Evolutionary conservation across 2,888 invertebrate species (phyloP), one percentile per base, ranked within the genome.

Genomic region (Oscheius sp.): DNA sequence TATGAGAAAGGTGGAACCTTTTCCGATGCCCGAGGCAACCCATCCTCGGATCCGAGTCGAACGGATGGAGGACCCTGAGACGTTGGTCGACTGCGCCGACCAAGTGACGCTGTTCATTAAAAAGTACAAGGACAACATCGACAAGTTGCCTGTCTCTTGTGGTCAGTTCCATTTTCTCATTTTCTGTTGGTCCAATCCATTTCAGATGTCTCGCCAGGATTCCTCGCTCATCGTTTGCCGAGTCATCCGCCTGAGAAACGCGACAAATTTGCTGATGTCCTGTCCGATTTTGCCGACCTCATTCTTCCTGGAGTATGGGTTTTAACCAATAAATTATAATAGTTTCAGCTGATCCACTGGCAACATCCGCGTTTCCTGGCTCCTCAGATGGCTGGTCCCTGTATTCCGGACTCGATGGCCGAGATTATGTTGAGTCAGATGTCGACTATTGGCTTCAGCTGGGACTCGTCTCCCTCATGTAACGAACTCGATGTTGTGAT

Each of bases 311-410:
- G 49, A 13, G 49, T 49, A 45, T 9, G 45, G 9, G 9, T 9
- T 35, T 35, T 9, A 6, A 3, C 35, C 9, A 9, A 9, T 35
- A 18, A 49, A 5, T 7, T 2, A 49, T 13, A 13, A 49, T 2
- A 49, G 13, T 49, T 49, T 49, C 21, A 49, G 49, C 16, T 49
- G 49, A 49, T 13, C 21, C 49, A 49, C 21, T 49, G 49, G 49
- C 49, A 49, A 49, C 49, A 49, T 13, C 49, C 49, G 49, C 49
- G 49, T 21, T 49, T 49, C 49, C 21, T 49, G 49, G 49, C 13
- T 49, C 49, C 49, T 13, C 49, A 49, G 21, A 49, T 49, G 49
- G 49, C 49, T 2, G 49, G 49, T 13, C 49, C 49, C 49, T 49
- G n/a, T 18, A 49, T 49, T 21, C 49, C 49, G 16, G 49, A 49